Evolutionary conservation across 1,140 invertebrate species (phyloP), one percentile per base, ranked within the genome.

Genomic region (Tetramorium alpestre): DNA sequence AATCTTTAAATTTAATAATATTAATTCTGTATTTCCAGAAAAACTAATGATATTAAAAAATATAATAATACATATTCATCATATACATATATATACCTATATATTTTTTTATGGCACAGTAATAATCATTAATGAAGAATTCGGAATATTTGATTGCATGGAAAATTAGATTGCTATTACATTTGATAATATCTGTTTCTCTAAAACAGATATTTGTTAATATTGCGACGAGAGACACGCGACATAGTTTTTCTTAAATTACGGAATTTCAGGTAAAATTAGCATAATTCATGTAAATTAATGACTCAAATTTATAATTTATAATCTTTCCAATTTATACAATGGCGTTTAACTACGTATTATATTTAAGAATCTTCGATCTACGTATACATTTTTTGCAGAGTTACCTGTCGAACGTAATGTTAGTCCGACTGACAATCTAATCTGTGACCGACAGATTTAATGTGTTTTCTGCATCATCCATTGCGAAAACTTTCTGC

Each of bases 401-500:
- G 70, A 64, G 25, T 18, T 8, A n/a, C 41, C 18, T 22, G 28
- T 25, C 54, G 7, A n/a, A 75, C 54, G 18, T 8, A 60, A 75
- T 75, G 4, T 73, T 56, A 25, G 38, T 49, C n/a, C 41, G 47
- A 28, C 58, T 84, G 28, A 75, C 69, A 60, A 49, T 47, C 41
- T 60, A 82, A 82, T 73, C 41, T 73, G 69, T 13, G 25, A 22
- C 11, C 38, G 67, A 73, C 25, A 5, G 41, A 1, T 49, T 75
- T 60, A 75, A 84, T 62, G n/a, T 6, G 51, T 82, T 72, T 58
- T 72, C 38, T 13, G 18, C 54, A 67, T 56, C 47, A 54, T 58
- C 56, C 49, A 49, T 41, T 18, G 25, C 25, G 11, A 88, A 82
- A 60, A 89, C 78, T 81, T 86, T 81, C 60, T 65, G 58, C 47